phyloP scores from a whole-genome alignment of 35 echinoderm and acorn worm genomes.

The Stichopus chloronotus region DNA sequence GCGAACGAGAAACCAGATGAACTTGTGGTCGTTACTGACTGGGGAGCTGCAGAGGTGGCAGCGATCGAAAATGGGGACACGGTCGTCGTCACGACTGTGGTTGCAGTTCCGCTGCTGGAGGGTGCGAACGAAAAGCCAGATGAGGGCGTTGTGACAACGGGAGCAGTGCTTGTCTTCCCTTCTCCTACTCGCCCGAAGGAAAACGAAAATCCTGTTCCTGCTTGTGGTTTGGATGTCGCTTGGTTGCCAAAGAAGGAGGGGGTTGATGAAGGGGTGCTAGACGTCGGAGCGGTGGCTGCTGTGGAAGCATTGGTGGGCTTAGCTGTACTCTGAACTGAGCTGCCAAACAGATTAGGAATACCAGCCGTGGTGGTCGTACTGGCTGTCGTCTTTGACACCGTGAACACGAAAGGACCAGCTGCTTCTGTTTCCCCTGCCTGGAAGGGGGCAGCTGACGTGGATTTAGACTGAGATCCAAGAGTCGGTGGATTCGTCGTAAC shows the following conservation, averaged over 20 bases:
- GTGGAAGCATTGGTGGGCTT: neutral
- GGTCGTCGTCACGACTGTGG: neutral
- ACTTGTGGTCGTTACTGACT: neutral
- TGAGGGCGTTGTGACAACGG: neutral
- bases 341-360: neutral
- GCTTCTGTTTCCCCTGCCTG: constrained; percentile 22
- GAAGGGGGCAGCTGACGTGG: neutral
- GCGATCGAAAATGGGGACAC: neutral
- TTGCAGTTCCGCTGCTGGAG: neutral
- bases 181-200: neutral
- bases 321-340: neutral
- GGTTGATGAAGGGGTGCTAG: neutral
- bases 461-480: neutral
- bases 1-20: constrained; percentile 37
- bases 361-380: neutral
- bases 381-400: neutral
- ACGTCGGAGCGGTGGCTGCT: neutral
- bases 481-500: neutral
- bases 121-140: neutral
- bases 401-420: neutral
- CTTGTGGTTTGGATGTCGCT: neutral
- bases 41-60: neutral
- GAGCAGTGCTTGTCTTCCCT: neutral
- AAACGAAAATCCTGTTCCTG: constrained; percentile 3
- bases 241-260: neutral